Percentiles rank a stretch among this genome's conserved stretches.
These are phyloP conservation scores for Struthidea cinerea DNA, from an alignment of 2,113 vertebrate species.

Conservation along the genomic window DNA sequence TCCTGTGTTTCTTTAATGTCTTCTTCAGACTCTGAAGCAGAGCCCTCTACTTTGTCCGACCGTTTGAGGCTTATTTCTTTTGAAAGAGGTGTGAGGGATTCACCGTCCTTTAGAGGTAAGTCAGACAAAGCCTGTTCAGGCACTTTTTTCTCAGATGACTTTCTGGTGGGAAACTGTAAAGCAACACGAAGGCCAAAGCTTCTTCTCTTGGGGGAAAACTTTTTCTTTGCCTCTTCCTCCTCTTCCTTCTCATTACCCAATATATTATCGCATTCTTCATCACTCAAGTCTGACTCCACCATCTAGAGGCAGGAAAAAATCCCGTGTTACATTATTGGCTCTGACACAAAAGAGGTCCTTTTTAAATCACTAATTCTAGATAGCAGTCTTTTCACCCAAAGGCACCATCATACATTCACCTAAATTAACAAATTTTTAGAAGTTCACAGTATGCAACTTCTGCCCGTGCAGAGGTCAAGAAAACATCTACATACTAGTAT, in stretches of 20 bases:
- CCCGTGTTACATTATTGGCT: background rate
- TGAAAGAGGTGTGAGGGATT: background rate
- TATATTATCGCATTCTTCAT: slow-evolving; percentile 57
- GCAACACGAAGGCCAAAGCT: slow-evolving; percentile 85
- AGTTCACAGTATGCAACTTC: background rate
- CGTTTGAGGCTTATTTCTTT: slow-evolving; percentile 38
- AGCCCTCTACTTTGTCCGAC: slow-evolving; percentile 21
- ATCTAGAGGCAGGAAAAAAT: slow-evolving; percentile 56
- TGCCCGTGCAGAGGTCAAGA: background rate
- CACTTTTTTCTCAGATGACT: slow-evolving; percentile 47
- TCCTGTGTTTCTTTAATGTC: slow-evolving; percentile 67
- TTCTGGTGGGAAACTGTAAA: slow-evolving; percentile 86
- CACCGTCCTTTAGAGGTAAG: slow-evolving; percentile 16
- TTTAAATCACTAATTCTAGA: background rate
- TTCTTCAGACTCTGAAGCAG: slow-evolving; percentile 71
- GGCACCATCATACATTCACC: background rate
- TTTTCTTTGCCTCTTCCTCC: slow-evolving; percentile 6
- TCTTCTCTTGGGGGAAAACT: slow-evolving; percentile 63
- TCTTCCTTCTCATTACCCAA: slow-evolving; percentile 64
- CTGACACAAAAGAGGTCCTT: background rate
- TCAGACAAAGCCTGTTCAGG: slow-evolving; percentile 43
- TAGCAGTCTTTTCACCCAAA: background rate
- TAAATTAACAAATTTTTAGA: background rate
- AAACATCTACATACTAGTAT: background rate
- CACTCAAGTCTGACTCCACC: slow-evolving; percentile 66